phyloP scores from a whole-genome alignment of 1,140 invertebrate species.

The Euschistus heros region DNA sequence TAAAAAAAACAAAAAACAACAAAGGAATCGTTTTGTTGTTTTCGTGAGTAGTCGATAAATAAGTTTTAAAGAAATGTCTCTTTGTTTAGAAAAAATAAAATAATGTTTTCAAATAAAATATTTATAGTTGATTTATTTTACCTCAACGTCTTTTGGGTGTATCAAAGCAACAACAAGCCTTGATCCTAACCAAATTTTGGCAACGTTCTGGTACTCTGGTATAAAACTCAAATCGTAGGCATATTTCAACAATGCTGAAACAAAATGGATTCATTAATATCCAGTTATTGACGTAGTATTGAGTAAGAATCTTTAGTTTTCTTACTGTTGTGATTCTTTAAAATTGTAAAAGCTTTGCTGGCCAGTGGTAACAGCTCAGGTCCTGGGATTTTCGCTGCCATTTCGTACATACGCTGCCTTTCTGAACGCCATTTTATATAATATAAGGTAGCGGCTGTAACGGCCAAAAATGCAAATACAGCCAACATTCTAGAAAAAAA shows the following conservation, averaged over 20 bases:
- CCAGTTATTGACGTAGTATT: too few species aligned
- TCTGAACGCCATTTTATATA: conserved; percentile 62
- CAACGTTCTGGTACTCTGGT: conserved; percentile 45
- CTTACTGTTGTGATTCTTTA: conserved; percentile 29
- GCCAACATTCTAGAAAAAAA: conserved; percentile 19
- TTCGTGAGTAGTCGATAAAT: too few species aligned
- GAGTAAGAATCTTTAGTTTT: not conserved
- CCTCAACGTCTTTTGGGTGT: conserved; percentile 56
- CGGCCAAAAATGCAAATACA: conserved; percentile 12
- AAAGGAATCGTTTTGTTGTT: too few species aligned
- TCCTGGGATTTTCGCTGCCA: conserved; percentile 58
- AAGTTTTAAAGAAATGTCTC: too few species aligned
- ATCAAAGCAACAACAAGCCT: conserved; percentile 50
- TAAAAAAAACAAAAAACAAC: too few species aligned
- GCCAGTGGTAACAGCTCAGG: conserved; percentile 54
- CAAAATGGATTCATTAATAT: too few species aligned
- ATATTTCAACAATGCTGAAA: conserved; percentile 35
- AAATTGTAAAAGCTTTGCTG: conserved; percentile 57
- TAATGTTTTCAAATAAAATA: conserved; percentile 10
- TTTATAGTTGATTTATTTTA: conserved; percentile 30
- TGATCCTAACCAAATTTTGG: conserved; percentile 50
- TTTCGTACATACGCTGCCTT: conserved; percentile 51
- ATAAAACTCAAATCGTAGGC: conserved; percentile 37
- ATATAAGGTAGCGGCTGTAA: conserved; percentile 37
- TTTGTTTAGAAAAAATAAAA: too few species aligned